Evolutionary conservation across 1,140 invertebrate genomes (phyloP).

Genomic region (Monomorium pharaonis): DNA sequence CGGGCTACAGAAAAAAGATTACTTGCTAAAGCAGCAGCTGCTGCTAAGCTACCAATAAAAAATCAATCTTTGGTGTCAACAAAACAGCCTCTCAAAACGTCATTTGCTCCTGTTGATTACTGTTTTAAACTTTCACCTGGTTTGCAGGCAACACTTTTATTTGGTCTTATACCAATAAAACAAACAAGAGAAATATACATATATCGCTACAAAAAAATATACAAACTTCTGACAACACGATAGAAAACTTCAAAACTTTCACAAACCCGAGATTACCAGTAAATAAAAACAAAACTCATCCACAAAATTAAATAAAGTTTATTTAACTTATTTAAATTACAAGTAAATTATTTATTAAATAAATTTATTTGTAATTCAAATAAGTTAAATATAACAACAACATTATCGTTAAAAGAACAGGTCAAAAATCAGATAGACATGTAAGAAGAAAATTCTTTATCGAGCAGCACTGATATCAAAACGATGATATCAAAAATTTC

Average conservation of each 20-base stretch:
- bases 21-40: conserved; percentile 67
- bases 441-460: neutral
- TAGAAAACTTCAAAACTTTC: neutral
- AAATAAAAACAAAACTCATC: conserved; percentile 21
- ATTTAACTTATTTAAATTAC: no score
- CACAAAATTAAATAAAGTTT: neutral
- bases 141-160: conserved; percentile 63
- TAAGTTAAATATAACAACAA: neutral
- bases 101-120: conserved; percentile 73
- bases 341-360: no score
- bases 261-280: neutral
- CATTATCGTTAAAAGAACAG: neutral
- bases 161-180: conserved; percentile 62
- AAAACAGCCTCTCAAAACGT: conserved; percentile 47
- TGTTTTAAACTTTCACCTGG: conserved; percentile 72
- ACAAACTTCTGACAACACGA: neutral
- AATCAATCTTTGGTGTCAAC: conserved; percentile 2
- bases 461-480: neutral
- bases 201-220: neutral
- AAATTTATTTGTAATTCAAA: neutral
- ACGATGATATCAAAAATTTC: no score
- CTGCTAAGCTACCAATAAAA: neutral
- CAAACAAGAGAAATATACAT: neutral
- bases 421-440: neutral
- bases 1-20: conserved; percentile 78